phyloP scores from a whole-genome alignment of 2,113 vertebrate genomes.

The Neopipo cinnamomea region DNA sequence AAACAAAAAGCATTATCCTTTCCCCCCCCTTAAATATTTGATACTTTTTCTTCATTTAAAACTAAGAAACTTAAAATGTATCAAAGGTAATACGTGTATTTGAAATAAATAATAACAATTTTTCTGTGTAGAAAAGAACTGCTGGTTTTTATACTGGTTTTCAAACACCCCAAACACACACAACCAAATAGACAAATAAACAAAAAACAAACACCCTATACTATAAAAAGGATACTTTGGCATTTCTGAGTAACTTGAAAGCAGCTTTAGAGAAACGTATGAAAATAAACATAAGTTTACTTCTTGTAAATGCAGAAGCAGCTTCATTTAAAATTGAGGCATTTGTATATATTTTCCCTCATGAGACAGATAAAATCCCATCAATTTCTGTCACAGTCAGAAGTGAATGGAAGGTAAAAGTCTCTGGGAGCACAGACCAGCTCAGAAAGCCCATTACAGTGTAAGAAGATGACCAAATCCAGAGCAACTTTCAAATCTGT shows the following conservation, averaged over 20 bases:
- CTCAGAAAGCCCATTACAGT: background rate
- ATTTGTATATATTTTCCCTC: background rate
- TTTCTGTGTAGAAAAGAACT: background rate
- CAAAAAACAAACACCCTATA: background rate
- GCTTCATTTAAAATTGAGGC: background rate
- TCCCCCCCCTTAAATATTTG: background rate
- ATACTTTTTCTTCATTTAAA: background rate
- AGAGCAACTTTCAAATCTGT: background rate
- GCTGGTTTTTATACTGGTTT: background rate
- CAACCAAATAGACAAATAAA: background rate
- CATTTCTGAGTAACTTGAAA: background rate
- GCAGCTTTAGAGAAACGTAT: background rate
- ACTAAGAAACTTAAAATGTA: background rate
- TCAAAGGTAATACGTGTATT: background rate
- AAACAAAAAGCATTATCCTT: background rate
- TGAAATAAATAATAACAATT: background rate
- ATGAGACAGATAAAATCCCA: background rate
- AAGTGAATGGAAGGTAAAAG: background rate
- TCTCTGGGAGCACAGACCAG: background rate
- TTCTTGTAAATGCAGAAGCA: background rate
- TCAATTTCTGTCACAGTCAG: background rate
- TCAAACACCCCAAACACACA: background rate
- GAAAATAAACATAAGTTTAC: background rate
- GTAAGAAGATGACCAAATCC: background rate
- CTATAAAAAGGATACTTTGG: background rate